Evolutionary conservation across 1,140 invertebrate species (phyloP).

Genomic region (Schmidtea mediterranea): DNA sequence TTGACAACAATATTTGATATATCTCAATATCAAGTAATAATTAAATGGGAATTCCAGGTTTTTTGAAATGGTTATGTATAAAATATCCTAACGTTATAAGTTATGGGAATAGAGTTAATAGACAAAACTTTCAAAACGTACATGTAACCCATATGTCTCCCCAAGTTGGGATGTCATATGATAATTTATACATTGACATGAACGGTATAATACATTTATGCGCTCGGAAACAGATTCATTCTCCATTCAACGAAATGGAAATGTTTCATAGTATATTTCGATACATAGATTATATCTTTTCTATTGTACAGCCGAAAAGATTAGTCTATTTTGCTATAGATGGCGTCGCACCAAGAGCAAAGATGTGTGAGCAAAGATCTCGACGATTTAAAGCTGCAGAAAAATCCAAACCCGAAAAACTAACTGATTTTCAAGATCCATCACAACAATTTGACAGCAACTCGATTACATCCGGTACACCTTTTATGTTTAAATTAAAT

Average conservation of each 20-base stretch:
- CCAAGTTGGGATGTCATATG: no score
- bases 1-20: no score
- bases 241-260: slow-evolving; percentile 88
- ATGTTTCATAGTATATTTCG: slow-evolving; percentile 99
- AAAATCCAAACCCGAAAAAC: no score
- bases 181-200: slow-evolving; percentile 95
- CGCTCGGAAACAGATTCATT: no score
- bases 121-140: slow-evolving; percentile 38
- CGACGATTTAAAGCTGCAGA: slow-evolving; percentile 81
- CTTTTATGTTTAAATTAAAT: slow-evolving; percentile 81
- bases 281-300: slow-evolving; percentile 79
- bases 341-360: slow-evolving; percentile 81
- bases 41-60: slow-evolving; percentile 90
- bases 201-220: slow-evolving; percentile 99
- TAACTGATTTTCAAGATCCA: no score
- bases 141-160: no score
- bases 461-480: slow-evolving; percentile 86
- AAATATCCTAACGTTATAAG: slow-evolving; percentile 93
- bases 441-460: slow-evolving; percentile 57
- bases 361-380: slow-evolving; percentile 98
- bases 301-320: slow-evolving; percentile 73
- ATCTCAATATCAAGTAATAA: no score
- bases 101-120: slow-evolving; percentile 69
- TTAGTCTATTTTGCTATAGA: slow-evolving; percentile 97
- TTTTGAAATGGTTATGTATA: slow-evolving; percentile 82